Evolutionary conservation across 2,888 invertebrate genomes (phyloP).

Genomic region (Automeris io): DNA sequence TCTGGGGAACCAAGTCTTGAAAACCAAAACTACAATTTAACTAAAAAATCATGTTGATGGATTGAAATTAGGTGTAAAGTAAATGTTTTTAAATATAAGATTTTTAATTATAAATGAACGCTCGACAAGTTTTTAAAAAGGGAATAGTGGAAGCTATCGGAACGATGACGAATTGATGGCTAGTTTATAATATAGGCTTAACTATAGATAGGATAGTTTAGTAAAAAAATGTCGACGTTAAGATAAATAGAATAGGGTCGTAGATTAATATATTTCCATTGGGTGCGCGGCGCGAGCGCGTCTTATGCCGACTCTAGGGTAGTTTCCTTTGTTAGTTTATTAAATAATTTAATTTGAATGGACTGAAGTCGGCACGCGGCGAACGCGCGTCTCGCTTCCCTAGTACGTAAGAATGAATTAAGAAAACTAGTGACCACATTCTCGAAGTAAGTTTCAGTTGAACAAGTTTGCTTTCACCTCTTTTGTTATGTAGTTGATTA

Average conservation of each 20-base stretch:
- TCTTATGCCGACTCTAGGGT: conserved; percentile 55
- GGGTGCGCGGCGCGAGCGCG: conserved; percentile 38
- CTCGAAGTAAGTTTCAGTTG: conserved; percentile 69
- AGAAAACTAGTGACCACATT: conserved; percentile 64
- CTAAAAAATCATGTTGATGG: conserved; percentile 59
- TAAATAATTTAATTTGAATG: conserved; percentile 75
- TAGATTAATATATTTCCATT: conserved; percentile 61
- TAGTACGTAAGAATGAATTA: conserved; percentile 41
- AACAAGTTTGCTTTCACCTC: conserved; percentile 74
- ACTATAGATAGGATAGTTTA: conserved; percentile 73
- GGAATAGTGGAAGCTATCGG: conserved; percentile 51
- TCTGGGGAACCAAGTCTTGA: conserved; percentile 54
- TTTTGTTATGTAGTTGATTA: conserved; percentile 76
- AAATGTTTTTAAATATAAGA: conserved; percentile 70
- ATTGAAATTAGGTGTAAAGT: conserved; percentile 64
- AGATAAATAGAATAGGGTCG: conserved; percentile 68
- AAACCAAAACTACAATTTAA: conserved; percentile 59
- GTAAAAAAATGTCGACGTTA: conserved; percentile 72
- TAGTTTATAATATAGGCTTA: conserved; percentile 64
- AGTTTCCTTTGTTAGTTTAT: conserved; percentile 75
- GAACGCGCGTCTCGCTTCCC: conserved; percentile 34
- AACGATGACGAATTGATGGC: conserved; percentile 54
- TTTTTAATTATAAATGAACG: conserved; percentile 64
- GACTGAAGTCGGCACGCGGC: conserved; percentile 59
- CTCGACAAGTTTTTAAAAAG: conserved; percentile 55